Percentiles rank a stretch among this genome's conserved stretches.
Conservation (phyloP, 1,140 invertebrate genomes). For the Sinonovacula constricta region DNA sequence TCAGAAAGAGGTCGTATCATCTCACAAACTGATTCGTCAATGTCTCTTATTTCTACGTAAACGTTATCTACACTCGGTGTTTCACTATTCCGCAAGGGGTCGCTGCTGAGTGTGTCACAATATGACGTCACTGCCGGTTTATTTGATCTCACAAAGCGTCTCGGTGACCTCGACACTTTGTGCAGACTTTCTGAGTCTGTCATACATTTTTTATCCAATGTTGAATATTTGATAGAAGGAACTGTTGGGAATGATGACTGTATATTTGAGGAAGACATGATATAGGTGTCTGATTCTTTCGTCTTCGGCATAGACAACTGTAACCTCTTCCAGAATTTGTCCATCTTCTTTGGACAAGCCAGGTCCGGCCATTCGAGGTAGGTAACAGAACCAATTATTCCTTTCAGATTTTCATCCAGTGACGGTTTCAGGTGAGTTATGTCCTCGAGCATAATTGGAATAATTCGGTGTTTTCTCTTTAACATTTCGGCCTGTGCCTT, state of each 20-base stretch:
- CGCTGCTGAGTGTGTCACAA: neutral
- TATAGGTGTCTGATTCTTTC: constrained; percentile 23
- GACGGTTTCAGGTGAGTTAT: constrained; percentile 44
- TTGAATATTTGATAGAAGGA: neutral
- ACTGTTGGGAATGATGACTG: neutral
- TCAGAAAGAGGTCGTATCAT: constrained; percentile 1
- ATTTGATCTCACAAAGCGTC: no score
- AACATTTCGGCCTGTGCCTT: constrained; percentile 69
- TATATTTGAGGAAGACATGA: neutral
- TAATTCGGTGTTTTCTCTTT: constrained; percentile 65
- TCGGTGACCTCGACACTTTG: neutral
- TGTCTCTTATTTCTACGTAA: neutral
- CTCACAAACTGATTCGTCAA: neutral
- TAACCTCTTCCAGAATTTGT: constrained; percentile 68
- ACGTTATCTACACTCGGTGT: neutral
- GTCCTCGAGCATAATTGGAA: constrained; percentile 69
- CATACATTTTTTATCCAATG: neutral
- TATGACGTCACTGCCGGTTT: neutral
- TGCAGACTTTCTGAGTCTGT: neutral
- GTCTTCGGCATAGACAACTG: constrained; percentile 65
- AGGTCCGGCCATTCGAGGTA: constrained; percentile 63
- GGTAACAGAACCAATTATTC: constrained; percentile 64
- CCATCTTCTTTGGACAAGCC: constrained; percentile 39
- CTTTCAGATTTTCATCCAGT: constrained; percentile 64
- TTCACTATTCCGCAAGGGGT: neutral